Evolutionary conservation across 2,113 vertebrate genomes (phyloP).

Genomic region (Lepisosteus oculatus): DNA sequence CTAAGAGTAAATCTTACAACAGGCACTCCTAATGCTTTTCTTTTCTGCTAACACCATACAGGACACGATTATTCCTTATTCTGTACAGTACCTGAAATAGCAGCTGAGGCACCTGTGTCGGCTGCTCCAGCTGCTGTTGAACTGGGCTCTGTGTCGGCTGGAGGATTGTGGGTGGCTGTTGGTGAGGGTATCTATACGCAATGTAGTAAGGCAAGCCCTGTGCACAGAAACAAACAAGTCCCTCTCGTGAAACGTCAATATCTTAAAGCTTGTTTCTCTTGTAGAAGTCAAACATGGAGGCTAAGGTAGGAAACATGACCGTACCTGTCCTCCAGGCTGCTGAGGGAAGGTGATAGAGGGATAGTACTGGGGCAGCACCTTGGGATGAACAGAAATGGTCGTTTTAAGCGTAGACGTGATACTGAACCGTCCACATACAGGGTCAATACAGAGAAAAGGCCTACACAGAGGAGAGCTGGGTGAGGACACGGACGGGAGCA

Average conservation of each 20-base stretch:
- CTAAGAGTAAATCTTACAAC: too few species aligned
- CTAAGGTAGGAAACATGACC: not conserved
- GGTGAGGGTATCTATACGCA: constrained; percentile 57
- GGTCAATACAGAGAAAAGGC: not conserved
- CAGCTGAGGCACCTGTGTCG: constrained; percentile 56
- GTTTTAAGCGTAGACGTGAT: not conserved
- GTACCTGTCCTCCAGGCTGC: constrained; percentile 1
- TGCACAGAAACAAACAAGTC: too few species aligned
- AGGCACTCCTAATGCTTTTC: too few species aligned
- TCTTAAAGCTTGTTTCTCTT: constrained; percentile 49
- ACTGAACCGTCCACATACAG: not conserved
- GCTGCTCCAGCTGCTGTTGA: constrained; percentile 46
- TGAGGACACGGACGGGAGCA: not conserved
- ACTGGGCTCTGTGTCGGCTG: constrained; percentile 46
- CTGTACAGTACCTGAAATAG: constrained; percentile 54
- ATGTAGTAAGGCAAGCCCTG: constrained; percentile 60
- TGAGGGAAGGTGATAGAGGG: constrained; percentile 44
- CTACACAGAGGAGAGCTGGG: too few species aligned
- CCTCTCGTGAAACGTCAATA: constrained; percentile 19
- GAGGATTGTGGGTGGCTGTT: constrained; percentile 34
- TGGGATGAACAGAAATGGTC: constrained; percentile 10
- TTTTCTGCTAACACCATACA: too few species aligned
- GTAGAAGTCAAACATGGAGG: not conserved
- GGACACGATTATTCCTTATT: too few species aligned
- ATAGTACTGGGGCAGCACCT: constrained; percentile 57